A percentile compares a stretch with the other conserved stretches of the same genome.
Evolutionary conservation across 1,140 invertebrate genomes (phyloP).

Genomic region (Macrosteles quadrilineatus): DNA sequence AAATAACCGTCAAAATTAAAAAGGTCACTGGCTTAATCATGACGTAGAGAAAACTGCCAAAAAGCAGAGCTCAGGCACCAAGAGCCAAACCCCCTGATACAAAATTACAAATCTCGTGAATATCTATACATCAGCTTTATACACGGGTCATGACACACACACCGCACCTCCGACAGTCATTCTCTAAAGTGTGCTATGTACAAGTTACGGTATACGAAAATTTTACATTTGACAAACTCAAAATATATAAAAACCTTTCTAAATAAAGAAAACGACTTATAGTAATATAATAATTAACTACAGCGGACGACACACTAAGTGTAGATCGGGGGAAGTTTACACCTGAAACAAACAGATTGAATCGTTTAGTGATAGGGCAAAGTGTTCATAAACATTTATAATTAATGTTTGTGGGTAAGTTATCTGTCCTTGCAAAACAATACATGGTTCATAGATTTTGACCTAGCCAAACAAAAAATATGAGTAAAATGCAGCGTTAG

Average conservation of each 20-base stretch:
- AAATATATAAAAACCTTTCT: conserved; percentile 20
- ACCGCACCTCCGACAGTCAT: neutral
- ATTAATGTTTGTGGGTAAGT: too few species aligned
- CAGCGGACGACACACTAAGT: conserved; percentile 10
- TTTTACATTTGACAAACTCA: conserved; percentile 5
- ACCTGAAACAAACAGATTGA: conserved; percentile 9
- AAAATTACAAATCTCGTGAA: conserved; percentile 21
- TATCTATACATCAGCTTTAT: conserved; percentile 8
- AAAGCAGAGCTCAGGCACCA: conserved; percentile 9
- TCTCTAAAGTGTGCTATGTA: conserved; percentile 14
- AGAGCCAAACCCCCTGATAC: neutral
- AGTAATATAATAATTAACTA: conserved; percentile 13
- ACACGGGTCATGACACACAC: neutral
- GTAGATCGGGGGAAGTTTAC: neutral
- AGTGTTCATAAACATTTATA: too few species aligned
- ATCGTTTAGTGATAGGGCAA: too few species aligned
- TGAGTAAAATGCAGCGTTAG: too few species aligned
- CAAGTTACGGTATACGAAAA: conserved; percentile 15
- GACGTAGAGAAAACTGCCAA: neutral
- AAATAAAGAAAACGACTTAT: conserved; percentile 1
- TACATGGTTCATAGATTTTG: too few species aligned
- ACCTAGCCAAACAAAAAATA: too few species aligned
- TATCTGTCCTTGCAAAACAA: too few species aligned
- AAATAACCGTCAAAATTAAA: neutral
- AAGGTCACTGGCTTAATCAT: neutral